A percentile compares a stretch with the other conserved stretches of the same genome.
Conservation (phyloP, 2,113 vertebrate genomes). For the Menura novaehollandiae region DNA sequence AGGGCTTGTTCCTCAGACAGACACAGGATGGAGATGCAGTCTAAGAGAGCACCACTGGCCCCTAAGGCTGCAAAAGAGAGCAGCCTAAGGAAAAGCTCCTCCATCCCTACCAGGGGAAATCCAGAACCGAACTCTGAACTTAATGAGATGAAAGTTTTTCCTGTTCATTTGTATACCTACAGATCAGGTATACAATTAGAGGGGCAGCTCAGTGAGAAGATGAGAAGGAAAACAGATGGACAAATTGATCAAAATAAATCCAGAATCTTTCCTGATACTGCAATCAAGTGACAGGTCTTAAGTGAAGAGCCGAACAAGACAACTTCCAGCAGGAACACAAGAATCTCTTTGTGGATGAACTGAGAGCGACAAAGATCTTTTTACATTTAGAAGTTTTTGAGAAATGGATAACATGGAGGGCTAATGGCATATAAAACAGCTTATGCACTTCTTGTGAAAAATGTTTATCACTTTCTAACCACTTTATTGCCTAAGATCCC, state of each 20-base stretch:
- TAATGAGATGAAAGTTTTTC: background rate
- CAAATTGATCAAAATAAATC: background rate
- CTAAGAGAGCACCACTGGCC: background rate
- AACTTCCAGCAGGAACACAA: background rate
- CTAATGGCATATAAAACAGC: background rate
- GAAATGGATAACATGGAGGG: background rate
- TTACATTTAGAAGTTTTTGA: background rate
- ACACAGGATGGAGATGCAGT: background rate
- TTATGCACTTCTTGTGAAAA: background rate
- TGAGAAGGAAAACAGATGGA: background rate
- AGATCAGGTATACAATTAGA: background rate
- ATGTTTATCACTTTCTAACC: background rate
- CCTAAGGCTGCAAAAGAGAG: background rate
- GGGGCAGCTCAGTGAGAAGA: background rate
- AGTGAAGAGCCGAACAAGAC: background rate
- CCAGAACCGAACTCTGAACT: background rate
- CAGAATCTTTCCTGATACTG: background rate
- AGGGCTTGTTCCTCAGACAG: background rate
- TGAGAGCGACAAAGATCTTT: background rate
- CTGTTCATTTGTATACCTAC: background rate
- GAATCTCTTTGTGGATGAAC: background rate
- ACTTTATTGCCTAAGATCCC: background rate
- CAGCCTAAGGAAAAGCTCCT: background rate
- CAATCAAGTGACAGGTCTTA: background rate
- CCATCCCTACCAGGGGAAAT: background rate